These are phyloP conservation scores for Idaea dimidiata DNA, from an alignment of 2,888 invertebrate species.

Conservation along the genomic window DNA sequence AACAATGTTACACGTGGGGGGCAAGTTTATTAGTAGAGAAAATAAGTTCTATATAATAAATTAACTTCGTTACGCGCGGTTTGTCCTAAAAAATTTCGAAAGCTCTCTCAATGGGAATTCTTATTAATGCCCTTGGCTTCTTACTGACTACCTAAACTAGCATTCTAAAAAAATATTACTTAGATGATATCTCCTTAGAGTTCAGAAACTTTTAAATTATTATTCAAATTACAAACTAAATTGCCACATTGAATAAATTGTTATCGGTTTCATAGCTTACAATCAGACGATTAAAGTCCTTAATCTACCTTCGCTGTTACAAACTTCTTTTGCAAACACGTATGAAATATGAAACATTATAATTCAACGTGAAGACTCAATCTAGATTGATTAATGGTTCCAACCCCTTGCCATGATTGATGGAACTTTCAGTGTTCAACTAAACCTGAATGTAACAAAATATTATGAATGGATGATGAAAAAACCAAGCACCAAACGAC, in stretches of 20 bases:
- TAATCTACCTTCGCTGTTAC: neutral
- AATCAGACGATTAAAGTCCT: neutral
- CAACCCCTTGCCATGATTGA: neutral
- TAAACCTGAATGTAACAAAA: neutral
- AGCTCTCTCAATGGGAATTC: too few relatives aligned
- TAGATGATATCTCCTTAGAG: too few relatives aligned
- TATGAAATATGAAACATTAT: slow-evolving; percentile 1
- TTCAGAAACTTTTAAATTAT: too few relatives aligned
- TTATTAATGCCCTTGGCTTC: too few relatives aligned
- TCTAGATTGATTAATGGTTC: neutral
- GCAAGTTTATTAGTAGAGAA: too few relatives aligned
- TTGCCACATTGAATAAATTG: neutral
- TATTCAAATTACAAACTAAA: neutral
- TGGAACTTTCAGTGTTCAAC: neutral
- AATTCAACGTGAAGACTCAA: slow-evolving; percentile 1
- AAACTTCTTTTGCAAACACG: neutral
- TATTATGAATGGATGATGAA: neutral
- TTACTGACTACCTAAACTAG: too few relatives aligned
- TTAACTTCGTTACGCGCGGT: too few relatives aligned
- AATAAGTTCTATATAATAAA: too few relatives aligned
- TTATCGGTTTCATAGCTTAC: neutral
- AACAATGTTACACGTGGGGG: too few relatives aligned
- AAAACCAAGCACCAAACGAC: neutral
- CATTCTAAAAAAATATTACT: too few relatives aligned
- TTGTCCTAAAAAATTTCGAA: too few relatives aligned